Evolutionary conservation across 2,797 vertebrate species (phyloP), one percentile per base, ranked within the genome.

Genomic region (Oophaga sylvatica): DNA sequence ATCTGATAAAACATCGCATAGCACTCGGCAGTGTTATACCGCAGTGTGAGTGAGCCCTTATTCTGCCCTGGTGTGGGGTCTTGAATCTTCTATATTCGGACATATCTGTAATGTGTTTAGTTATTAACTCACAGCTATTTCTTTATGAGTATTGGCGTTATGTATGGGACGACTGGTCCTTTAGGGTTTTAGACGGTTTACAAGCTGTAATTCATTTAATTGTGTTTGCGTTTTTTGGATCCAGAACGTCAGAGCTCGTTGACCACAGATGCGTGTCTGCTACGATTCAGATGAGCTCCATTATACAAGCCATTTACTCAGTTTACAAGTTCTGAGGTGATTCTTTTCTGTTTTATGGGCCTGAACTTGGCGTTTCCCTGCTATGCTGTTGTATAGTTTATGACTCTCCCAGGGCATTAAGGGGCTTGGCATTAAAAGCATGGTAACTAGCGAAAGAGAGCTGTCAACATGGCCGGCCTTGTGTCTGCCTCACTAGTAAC

Each of bases 261-360:
- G 45, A 76, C 22, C 73, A 76, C 41, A 76, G 73, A 45, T 53
- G 45, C 12, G 20, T 53, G 45, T 76, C 41, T 22, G 45, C 22
- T 15, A 76, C 3, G 3, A 19, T 8, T 35, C 29, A 73, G 70
- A 73, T 20, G 35, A 76, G 22, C 73, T 76, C 11, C 41, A 76
- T 76, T 76, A 76, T 26, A 76, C 41, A 76, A 13, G 19, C n/a
- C 73, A 53, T 76, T 76, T 76, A n/a, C 45, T 76, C 22, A 76
- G 53, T 76, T 76, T 76, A 76, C 73, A 53, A 76, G 13, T 11
- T 76, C 73, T 53, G 22, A 26, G 73, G 45, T 53, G 73, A 53
- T 76, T 53, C 41, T 20, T 73, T n/a, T 76, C 12, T 76, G n/a
- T 76, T 76, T 76, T 48, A 48, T 48, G 35, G 73, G 41, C 73